Evolutionary conservation across 1,140 invertebrate species (phyloP).

Genomic region (Lasioglossum baleicum): DNA sequence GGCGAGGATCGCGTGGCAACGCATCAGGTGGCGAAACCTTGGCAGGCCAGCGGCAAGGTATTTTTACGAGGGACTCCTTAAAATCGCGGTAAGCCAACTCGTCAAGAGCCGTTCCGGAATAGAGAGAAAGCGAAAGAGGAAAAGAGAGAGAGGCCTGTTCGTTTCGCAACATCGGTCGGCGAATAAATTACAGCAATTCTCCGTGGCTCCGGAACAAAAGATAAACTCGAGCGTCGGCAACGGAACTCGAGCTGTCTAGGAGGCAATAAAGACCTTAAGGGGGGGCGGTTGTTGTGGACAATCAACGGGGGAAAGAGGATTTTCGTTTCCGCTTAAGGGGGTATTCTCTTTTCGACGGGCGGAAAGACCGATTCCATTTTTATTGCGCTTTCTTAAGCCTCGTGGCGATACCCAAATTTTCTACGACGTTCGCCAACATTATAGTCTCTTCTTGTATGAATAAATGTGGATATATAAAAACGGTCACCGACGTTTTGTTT

Average conservation of each 20-base stretch:
- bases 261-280: constrained; percentile 3
- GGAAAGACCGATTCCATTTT: no score
- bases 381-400: no score
- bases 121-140: not conserved
- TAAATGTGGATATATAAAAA: no score
- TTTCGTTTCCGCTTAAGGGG: not conserved
- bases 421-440: no score
- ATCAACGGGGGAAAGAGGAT: constrained; percentile 9
- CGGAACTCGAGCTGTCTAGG: not conserved
- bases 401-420: no score
- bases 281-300: not conserved
- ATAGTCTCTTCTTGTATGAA: no score
- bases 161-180: not conserved
- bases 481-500: no score
- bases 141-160: not conserved
- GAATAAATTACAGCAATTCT: constrained; percentile 21
- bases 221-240: constrained; percentile 2
- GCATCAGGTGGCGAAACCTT: constrained; percentile 7
- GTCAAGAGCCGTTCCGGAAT: not conserved
- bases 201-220: constrained; percentile 14
- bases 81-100: constrained; percentile 3
- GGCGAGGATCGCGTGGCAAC: not conserved
- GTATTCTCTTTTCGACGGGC: no score
- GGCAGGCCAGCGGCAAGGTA: not conserved
- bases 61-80: constrained; percentile 19